Percentiles rank a stretch among this genome's conserved stretches.
Conservation (phyloP, 2,888 invertebrate species). For the Formica aserva region DNA sequence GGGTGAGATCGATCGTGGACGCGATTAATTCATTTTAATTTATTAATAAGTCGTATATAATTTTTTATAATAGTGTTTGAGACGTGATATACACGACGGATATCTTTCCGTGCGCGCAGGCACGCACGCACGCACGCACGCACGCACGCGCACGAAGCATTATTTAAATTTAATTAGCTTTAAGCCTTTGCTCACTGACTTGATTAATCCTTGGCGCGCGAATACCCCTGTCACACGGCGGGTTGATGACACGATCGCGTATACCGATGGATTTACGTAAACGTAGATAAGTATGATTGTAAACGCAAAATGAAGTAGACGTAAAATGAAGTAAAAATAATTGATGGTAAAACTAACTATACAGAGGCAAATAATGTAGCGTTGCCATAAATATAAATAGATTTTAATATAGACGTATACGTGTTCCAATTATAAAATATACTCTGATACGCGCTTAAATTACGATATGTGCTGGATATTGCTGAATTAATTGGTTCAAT, state of each 20-base stretch:
- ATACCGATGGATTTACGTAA: not conserved
- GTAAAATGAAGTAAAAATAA: not conserved
- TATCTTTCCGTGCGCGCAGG: not conserved
- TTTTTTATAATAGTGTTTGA: slow-evolving; percentile 21
- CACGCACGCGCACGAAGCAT: slow-evolving; percentile 2
- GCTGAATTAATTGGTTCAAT: slow-evolving; percentile 29
- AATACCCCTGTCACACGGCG: not conserved
- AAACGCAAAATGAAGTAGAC: not conserved
- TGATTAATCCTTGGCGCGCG: slow-evolving; percentile 33
- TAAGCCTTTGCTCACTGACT: slow-evolving; percentile 22
- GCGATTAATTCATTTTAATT: slow-evolving; percentile 50
- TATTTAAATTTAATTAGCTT: slow-evolving; percentile 52
- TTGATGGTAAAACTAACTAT: not conserved
- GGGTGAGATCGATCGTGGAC: not conserved
- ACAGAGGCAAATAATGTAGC: not conserved
- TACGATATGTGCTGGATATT: not conserved
- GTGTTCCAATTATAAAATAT: slow-evolving; percentile 3
- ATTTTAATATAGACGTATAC: slow-evolving; percentile 5
- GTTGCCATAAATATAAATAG: not conserved
- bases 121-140: not conserved
- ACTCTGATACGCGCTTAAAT: slow-evolving; percentile 2
- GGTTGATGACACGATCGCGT: not conserved
- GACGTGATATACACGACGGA: slow-evolving; percentile 23
- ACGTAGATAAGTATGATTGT: not conserved
- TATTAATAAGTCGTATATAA: slow-evolving; percentile 48